Evolutionary conservation across 2,888 invertebrate species (phyloP).

Genomic region (Diploptera punctata): DNA sequence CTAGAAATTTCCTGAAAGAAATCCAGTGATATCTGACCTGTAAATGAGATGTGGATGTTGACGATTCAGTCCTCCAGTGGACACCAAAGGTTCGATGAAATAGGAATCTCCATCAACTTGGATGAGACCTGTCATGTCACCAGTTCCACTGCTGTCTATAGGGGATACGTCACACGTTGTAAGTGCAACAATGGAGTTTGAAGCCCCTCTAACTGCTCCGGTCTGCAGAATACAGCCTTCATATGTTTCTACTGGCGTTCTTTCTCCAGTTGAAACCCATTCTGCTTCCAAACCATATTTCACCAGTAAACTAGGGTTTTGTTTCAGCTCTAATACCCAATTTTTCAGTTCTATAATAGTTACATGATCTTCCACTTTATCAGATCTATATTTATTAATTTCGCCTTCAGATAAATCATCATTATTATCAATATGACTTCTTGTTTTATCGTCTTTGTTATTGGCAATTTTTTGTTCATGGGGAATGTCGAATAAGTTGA

Average conservation of each 20-base stretch:
- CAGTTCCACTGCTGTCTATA: conserved; percentile 41
- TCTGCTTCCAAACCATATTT: conserved; percentile 13
- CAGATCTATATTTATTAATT: no score
- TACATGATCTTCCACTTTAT: neutral
- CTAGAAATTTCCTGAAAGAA: no score
- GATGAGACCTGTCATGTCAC: conserved; percentile 62
- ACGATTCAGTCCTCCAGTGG: conserved; percentile 44
- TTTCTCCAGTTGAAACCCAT: conserved; percentile 11
- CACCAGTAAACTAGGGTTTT: conserved; percentile 7
- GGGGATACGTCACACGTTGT: conserved; percentile 57
- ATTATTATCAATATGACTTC: no score
- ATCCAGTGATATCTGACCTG: no score
- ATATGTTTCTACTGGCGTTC: neutral
- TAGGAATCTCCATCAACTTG: conserved; percentile 58
- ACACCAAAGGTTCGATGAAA: conserved; percentile 57
- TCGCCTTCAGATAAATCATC: no score
- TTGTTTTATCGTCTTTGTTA: no score
- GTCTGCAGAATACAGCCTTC: neutral
- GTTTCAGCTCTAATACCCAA: conserved; percentile 31
- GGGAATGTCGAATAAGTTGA: no score
- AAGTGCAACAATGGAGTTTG: conserved; percentile 58
- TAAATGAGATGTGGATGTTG: conserved; percentile 25
- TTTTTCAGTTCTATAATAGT: conserved; percentile 19
- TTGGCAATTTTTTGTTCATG: no score
- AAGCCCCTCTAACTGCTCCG: conserved; percentile 27